Evolutionary conservation across 2,888 invertebrate species (phyloP), one percentile per base, ranked within the genome.

Genomic region (Stenodera caucasica): DNA sequence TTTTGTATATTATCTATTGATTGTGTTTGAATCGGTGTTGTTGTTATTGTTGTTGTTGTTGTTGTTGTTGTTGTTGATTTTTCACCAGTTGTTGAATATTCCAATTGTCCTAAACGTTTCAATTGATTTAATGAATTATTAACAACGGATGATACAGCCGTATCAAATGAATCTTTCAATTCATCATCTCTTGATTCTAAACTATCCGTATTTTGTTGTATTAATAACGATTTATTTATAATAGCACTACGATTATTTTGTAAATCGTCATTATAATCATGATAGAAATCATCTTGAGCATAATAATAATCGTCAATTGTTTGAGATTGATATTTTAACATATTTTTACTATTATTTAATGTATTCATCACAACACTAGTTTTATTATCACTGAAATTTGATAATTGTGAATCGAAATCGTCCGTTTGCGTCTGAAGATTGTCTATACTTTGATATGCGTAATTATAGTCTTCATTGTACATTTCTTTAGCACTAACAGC

Each of bases 401-500:
- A 32, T 12, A 54, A 33, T n/a, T 14, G 23, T n/a, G n/a, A n/a
- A 52, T 67, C 66, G 53, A 68, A 30, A 32, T 72, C 73, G 53
- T 73, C 75, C 14, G 69, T 72, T 57, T 75, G 72, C 23, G 65
- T 69, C 57, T 83, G 82, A 68, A 86, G 78, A 78, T 86, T 88
- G 78, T 88, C 88, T 72, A 84, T 85, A 80, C 88, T 88, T 72
- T 85, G 84, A 81, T 89, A 89, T 78, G 88, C 87, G 78, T 87
- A 86, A 78, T 88, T 89, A 76, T 88, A 88, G 79, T 89, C 86
- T 76, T 89, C 87, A 78, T 87, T 88, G 78, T 87, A 88, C 60
- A 74, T 77, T 56, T 80, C 78, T 60, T 74, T 72, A 45, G 80
- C 80, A 66, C 80, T 81, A 53, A 77, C 68, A 8, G 80, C 78